phyloP scores from a whole-genome alignment of 2,797 vertebrate genomes.

The Sebastes diploproa region DNA sequence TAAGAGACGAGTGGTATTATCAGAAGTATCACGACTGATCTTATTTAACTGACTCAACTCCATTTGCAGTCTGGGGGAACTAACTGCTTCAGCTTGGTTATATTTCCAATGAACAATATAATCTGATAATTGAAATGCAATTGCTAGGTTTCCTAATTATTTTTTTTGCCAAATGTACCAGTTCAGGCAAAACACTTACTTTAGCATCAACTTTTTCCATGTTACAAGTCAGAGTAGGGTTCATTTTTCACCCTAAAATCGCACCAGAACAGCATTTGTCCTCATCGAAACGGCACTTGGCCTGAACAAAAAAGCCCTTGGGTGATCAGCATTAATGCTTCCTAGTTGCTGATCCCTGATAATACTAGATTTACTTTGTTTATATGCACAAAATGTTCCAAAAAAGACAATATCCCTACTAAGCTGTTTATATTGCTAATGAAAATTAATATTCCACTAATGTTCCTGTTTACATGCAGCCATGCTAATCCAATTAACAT shows the following conservation, averaged over 20 bases:
- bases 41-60: not conserved
- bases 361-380: no score
- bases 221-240: not conserved
- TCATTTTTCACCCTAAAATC: not conserved
- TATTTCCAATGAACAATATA: not conserved
- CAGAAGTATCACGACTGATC: not conserved
- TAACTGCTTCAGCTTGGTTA: not conserved
- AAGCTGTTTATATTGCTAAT: no score
- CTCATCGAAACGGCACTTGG: no score
- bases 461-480: no score
- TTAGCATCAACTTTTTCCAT: not conserved
- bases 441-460: no score
- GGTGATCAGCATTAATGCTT: no score
- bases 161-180: not conserved
- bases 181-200: not conserved
- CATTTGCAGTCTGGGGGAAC: not conserved
- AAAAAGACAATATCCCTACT: no score
- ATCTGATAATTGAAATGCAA: not conserved
- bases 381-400: no score
- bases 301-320: accelerated
- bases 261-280: not conserved
- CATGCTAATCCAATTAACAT: no score
- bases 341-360: no score
- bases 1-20: not conserved
- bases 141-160: not conserved